Base-by-base conservation (phyloP, 2,113 vertebrate genomes). In the Dipodomys merriami region DNA sequence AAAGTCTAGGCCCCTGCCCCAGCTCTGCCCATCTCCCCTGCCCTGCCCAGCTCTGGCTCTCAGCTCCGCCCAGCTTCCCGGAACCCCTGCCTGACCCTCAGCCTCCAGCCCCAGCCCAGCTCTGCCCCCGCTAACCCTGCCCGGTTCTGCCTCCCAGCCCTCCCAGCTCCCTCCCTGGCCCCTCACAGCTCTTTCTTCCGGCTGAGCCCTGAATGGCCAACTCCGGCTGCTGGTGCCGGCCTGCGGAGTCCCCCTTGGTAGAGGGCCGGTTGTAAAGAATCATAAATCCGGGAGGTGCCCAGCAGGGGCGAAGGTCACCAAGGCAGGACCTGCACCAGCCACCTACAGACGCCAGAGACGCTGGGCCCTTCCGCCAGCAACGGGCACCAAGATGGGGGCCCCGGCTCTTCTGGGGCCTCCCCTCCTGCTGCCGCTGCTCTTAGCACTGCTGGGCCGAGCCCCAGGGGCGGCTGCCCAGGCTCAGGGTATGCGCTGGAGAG, bases 221-320 rank as follows among this genome's bases (percentile, higher is more conserved):
- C 39, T 64, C 35, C 4, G 11, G 60, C 30, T n/a, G n/a, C n/a
- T 0, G 35, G 57, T 30, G 88, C 33, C 81, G 92, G 91, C 95
- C 81, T 0, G 93, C 96, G 73, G 73, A 81, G 78, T 19, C 46
- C 96, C 91, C 96, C 96, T 65, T 92, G 83, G 68, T 7, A 72
- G 94, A 95, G 83, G 53, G 83, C 86, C 20, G 0, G 71, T 23
- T 1, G 67, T 77, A 72, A 91, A 83, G 49, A 77, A 10, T 27
- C 94, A 95, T 96, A 95, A 96, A 89, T 27, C 1, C 6, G 87
- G 95, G 96, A 39, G 96, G 95, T 0, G 81, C 91, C 95, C 9
- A 39, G 62, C 76, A 44, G 69, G 96, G 67, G 72, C 95, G 15
- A 97, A 97, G 96, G 82, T 96, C 69, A n/a, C 13, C 7, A 30